These are phyloP conservation scores for Chrysolina americana DNA, from an alignment of 2,888 invertebrate species.

Conservation along the genomic window DNA sequence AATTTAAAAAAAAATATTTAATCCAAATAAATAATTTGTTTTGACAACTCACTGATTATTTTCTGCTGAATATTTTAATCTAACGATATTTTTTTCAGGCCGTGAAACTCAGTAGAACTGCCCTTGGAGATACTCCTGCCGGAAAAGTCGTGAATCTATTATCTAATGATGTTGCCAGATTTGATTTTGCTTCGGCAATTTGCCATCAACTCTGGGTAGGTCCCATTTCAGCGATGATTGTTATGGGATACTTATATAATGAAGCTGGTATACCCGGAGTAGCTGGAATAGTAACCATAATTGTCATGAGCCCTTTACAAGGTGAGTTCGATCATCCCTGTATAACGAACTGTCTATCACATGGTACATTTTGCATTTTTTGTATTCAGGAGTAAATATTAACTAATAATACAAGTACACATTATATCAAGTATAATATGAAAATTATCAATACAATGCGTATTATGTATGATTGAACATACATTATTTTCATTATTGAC, in stretches of 20 bases:
- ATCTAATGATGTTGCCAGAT: constrained; percentile 46
- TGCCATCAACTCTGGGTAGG: constrained; percentile 41
- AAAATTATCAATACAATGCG: no score
- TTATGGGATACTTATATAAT: constrained; percentile 83
- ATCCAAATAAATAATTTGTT: no score
- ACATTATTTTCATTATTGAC: no score
- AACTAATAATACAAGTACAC: no score
- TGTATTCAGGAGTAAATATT: no score
- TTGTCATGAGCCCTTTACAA: constrained; percentile 88
- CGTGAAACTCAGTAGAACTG: constrained; percentile 44
- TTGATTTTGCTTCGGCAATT: constrained; percentile 33
- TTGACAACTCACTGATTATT: background rate
- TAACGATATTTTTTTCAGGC: constrained; percentile 30
- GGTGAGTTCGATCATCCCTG: constrained; percentile 69
- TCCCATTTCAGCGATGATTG: constrained; percentile 73
- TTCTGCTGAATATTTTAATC: background rate
- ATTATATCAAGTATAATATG: no score
- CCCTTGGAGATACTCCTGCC: constrained; percentile 37
- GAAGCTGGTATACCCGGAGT: constrained; percentile 82
- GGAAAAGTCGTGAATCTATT: constrained; percentile 45
- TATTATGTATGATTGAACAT: no score
- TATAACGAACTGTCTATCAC: no score
- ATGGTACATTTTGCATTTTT: no score
- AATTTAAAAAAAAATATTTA: no score
- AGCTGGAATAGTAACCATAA: constrained; percentile 83